Percentiles rank a stretch among this genome's conserved stretches.
Conservation (phyloP, 2,888 invertebrate species). For the Diploptera punctata region DNA sequence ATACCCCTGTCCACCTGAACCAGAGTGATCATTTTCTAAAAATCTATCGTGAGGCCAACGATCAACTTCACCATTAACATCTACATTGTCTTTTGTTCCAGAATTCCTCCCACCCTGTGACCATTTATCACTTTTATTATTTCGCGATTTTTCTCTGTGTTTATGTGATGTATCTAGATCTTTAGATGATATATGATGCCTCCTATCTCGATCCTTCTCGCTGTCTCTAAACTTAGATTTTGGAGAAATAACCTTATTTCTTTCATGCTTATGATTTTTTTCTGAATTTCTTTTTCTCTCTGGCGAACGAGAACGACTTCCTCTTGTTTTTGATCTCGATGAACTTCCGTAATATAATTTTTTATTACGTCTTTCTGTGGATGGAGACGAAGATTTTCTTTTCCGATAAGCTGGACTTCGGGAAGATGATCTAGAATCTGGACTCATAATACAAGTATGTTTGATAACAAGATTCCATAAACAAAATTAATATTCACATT, state of each 20-base stretch:
- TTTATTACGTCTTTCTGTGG: slow-evolving; percentile 9
- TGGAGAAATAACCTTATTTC: slow-evolving; percentile 9
- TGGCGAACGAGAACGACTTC: neutral
- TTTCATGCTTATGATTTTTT: slow-evolving; percentile 17
- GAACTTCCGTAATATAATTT: neutral
- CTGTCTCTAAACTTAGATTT: neutral
- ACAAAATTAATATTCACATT: neutral
- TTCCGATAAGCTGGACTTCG: slow-evolving; percentile 6
- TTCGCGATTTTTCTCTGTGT: neutral
- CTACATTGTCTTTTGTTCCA: neutral
- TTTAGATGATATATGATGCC: neutral
- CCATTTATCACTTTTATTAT: slow-evolving; percentile 17
- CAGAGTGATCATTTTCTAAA: slow-evolving; percentile 43
- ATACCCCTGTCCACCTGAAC: slow-evolving; percentile 22
- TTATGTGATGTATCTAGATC: neutral
- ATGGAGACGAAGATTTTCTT: slow-evolving; percentile 20
- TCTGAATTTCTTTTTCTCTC: slow-evolving; percentile 8
- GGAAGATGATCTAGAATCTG: slow-evolving; percentile 22
- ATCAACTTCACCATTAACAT: slow-evolving; percentile 37
- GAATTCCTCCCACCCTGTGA: slow-evolving; percentile 11
- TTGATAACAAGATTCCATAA: neutral
- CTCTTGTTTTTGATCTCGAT: slow-evolving; percentile 2
- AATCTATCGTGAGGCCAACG: slow-evolving; percentile 51
- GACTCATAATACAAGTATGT: slow-evolving; percentile 11
- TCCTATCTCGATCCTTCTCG: neutral